Evolutionary conservation across 2,797 vertebrate species (phyloP).

Genomic region (Schizopygopsis pylzovi): DNA sequence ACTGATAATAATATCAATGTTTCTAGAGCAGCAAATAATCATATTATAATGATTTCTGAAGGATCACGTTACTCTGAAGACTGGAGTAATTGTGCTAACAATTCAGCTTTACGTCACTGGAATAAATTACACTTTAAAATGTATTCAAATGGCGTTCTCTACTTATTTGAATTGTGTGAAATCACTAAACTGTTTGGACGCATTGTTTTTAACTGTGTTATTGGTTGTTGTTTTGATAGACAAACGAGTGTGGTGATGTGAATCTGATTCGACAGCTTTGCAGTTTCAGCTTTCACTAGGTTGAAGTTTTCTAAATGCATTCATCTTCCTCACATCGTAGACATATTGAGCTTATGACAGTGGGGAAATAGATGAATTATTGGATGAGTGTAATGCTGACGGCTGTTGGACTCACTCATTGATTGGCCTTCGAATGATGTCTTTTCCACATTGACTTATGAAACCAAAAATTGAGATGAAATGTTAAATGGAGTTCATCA

Average conservation of each 20-base stretch:
- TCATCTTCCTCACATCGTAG: slow-evolving; percentile 27
- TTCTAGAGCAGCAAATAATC: not conserved
- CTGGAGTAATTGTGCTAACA: not conserved
- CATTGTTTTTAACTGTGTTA: slow-evolving; percentile 25
- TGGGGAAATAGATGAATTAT: slow-evolving; percentile 49
- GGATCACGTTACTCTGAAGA: not conserved
- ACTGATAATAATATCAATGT: not conserved
- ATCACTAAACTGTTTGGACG: not conserved
- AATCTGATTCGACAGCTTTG: slow-evolving; percentile 40
- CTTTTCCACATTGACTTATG: slow-evolving; percentile 6
- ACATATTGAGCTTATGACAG: slow-evolving; percentile 53
- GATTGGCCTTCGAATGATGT: slow-evolving; percentile 38
- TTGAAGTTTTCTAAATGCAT: slow-evolving; percentile 40
- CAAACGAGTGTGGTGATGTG: slow-evolving; percentile 6
- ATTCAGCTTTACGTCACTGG: not conserved
- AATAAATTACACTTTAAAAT: not conserved
- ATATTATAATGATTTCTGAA: not conserved
- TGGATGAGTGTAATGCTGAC: slow-evolving; percentile 42
- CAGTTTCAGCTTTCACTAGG: slow-evolving; percentile 43
- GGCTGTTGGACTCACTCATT: slow-evolving; percentile 27
- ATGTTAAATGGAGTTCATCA: slow-evolving; percentile 7
- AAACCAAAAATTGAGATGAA: slow-evolving; percentile 6
- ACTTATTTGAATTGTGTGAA: not conserved
- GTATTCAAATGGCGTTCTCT: not conserved
- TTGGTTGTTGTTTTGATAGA: slow-evolving; percentile 11